Evolutionary conservation across 2,888 invertebrate genomes (phyloP).

Genomic region (Onthophagus sagittarius): DNA sequence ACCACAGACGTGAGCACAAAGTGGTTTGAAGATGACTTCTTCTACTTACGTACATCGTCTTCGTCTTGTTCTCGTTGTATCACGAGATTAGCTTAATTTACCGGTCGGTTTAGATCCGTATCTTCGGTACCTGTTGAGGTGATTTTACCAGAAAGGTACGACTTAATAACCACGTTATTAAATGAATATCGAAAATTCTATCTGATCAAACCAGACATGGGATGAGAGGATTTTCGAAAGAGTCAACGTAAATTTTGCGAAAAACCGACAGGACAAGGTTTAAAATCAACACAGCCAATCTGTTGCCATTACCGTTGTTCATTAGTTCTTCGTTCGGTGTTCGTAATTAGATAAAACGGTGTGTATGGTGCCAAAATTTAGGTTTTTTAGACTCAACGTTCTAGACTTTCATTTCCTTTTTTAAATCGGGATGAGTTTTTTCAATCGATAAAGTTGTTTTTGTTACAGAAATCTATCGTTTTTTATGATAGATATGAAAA

Average conservation of each 20-base stretch:
- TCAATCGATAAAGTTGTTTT: no score
- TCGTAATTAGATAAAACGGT: background rate
- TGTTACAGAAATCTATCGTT: no score
- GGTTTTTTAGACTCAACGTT: background rate
- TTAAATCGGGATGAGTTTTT: background rate
- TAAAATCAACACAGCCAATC: background rate
- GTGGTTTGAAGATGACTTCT: background rate
- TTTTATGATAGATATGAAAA: no score
- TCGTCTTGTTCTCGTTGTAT: background rate
- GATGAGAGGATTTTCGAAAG: background rate
- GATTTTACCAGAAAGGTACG: background rate
- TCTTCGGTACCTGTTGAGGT: background rate
- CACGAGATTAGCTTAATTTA: slow-evolving; percentile 9
- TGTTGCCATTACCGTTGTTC: background rate
- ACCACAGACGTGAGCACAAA: background rate
- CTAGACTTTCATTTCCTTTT: background rate
- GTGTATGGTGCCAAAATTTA: background rate
- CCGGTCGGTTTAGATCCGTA: slow-evolving; percentile 4
- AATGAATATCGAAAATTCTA: background rate
- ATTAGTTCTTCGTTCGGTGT: background rate
- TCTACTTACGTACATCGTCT: background rate
- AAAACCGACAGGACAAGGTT: background rate
- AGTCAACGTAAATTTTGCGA: background rate
- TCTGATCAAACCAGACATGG: background rate
- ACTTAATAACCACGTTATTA: background rate